These are phyloP conservation scores for Oscheius onirici DNA, from an alignment of 2,888 invertebrate species.

Conservation along the genomic window DNA sequence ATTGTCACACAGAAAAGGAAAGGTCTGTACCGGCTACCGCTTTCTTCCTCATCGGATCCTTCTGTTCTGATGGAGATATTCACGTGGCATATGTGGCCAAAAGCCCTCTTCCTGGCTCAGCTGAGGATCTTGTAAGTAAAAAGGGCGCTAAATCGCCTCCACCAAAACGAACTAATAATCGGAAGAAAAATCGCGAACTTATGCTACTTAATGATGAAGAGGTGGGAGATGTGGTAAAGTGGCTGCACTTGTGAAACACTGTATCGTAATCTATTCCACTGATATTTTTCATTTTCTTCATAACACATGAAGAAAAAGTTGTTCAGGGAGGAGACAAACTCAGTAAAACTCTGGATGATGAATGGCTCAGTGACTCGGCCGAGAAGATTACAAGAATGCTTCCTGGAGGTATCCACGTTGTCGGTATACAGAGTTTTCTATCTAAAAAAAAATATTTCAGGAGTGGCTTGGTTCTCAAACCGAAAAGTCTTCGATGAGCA, in stretches of 20 bases:
- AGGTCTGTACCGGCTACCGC: slow-evolving; percentile 49
- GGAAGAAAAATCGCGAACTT: slow-evolving; percentile 16
- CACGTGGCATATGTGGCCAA: slow-evolving; percentile 56
- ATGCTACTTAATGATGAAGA: slow-evolving; percentile 24
- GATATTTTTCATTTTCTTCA: slow-evolving; percentile 1
- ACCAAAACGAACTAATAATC: slow-evolving; percentile 22
- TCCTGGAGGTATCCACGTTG: slow-evolving; percentile 54
- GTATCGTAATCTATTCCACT: slow-evolving; percentile 17
- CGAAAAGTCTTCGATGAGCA: slow-evolving; percentile 43
- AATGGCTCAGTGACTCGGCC: slow-evolving; percentile 54
- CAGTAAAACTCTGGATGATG: slow-evolving; percentile 45
- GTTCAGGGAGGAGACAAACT: slow-evolving; percentile 31
- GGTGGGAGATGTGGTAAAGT: slow-evolving; percentile 8
- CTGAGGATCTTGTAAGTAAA: slow-evolving; percentile 44
- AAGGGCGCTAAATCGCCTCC: slow-evolving; percentile 2
- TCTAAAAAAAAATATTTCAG: slow-evolving; percentile 9
- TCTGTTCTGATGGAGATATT: slow-evolving; percentile 52
- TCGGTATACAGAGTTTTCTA: slow-evolving; percentile 33
- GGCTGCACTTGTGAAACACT: neutral
- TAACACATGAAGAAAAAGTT: neutral
- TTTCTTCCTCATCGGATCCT: slow-evolving; percentile 53
- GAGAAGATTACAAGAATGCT: slow-evolving; percentile 55
- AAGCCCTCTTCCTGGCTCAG: slow-evolving; percentile 54
- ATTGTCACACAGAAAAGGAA: slow-evolving; percentile 35
- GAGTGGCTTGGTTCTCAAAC: slow-evolving; percentile 53